Percentiles rank a stretch among this genome's conserved stretches.
These are phyloP conservation scores for Caenorhabditis zanzibari DNA, from an alignment of 2,888 invertebrate genomes.

Conservation along the genomic window DNA sequence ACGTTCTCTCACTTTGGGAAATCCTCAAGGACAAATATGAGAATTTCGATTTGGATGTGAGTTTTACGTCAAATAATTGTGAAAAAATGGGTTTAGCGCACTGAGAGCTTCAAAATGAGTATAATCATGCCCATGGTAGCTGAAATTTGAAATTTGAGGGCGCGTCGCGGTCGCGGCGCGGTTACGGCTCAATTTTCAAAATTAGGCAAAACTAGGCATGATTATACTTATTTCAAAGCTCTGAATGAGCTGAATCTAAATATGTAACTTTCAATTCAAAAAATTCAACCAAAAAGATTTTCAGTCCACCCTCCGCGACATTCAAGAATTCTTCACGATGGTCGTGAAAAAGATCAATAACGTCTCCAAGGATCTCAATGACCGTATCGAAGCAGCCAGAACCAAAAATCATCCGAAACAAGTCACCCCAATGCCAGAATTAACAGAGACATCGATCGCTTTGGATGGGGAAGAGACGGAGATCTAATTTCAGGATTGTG, in stretches of 20 bases:
- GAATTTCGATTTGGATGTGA: constrained; percentile 71
- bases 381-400: constrained; percentile 42
- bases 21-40: constrained; percentile 74
- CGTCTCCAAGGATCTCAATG: constrained; percentile 59
- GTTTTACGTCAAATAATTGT: too few relatives aligned
- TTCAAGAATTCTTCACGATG: constrained; percentile 68
- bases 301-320: constrained; percentile 63
- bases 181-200: too few relatives aligned
- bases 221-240: too few relatives aligned
- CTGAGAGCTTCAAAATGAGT: background rate
- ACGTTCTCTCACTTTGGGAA: constrained; percentile 78
- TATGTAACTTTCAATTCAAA: too few relatives aligned
- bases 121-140: background rate
- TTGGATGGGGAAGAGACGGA: constrained; percentile 22
- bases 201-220: too few relatives aligned
- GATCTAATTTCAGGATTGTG: background rate
- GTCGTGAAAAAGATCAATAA: constrained; percentile 68
- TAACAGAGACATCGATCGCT: background rate
- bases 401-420: constrained; percentile 55
- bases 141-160: background rate
- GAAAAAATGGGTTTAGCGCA: too few relatives aligned
- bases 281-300: constrained; percentile 13
- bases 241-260: too few relatives aligned
- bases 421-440: constrained; percentile 56
- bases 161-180: too few relatives aligned